Evolutionary conservation across 2,113 vertebrate genomes (phyloP), one percentile per base, ranked within the genome.

Genomic region (Gambusia holbrooki): DNA sequence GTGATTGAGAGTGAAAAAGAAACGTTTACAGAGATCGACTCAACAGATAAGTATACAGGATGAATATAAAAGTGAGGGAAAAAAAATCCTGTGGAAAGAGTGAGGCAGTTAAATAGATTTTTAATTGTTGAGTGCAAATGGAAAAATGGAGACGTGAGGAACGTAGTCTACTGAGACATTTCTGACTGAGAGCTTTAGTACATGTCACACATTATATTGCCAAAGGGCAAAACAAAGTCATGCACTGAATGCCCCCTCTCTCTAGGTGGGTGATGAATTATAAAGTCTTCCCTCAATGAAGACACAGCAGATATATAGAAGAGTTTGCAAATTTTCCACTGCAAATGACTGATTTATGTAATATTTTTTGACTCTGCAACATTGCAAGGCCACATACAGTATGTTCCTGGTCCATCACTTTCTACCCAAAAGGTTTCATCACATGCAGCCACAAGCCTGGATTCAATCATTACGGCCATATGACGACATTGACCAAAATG

Each of bases 401-500:
- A 81, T 90, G 81, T 88, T 90, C 80, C 86, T 10, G 81, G 88
- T 84, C 87, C 66, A 65, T 83, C 80, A 63, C 63, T 78, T 85
- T 80, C 76, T 12, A 75, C 83, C 78, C 77, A 85, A 76, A 85
- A 74, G 66, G 62, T 66, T 83, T 87, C 85, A 87, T 87, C 75
- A 82, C 27, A 67, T 79, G 72, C 69, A 86, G 80, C 78, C 84
- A 66, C 61, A 66, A 71, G 80, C 75, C 93, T 94, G 92, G 86
- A 90, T 87, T 83, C 86, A 92, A 94, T 93, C 88, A 90, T 51
- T 64, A 54, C 10, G 45, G 84, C 87, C 87, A 87, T 80, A 77
- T 91, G 88, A 93, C 89, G 83, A 89, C 70, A 79, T 71, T 86
- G 85, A 93, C 82, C 79, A 88, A 87, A 87, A 89, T 88, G 82